Evolutionary conservation across 2,797 vertebrate genomes (phyloP), one percentile per base, ranked within the genome.

Genomic region (Sylvilagus floridanus): DNA sequence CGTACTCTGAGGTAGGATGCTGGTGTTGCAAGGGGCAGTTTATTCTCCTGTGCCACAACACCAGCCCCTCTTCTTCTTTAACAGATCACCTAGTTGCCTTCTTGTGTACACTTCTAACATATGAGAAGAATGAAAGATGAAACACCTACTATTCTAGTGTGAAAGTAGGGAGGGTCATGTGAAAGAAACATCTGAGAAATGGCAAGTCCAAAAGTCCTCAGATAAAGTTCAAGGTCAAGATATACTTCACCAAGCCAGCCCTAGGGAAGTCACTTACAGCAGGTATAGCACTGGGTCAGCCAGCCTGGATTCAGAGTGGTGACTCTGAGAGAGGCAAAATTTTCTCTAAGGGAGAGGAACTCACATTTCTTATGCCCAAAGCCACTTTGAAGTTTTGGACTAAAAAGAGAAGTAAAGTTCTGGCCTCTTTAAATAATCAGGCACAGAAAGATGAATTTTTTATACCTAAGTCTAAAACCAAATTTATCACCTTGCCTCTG

Each of bases 311-410:
- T 95, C 77, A 54, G 42, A 72, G 72, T 87, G 17, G 0, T 65
- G 83, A 76, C 96, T 94, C 54, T 42, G 96, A 63, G 72, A 81
- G 30, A 35, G n/a, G 90, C 19, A 75, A 97, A 95, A 75, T 71
- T 5, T 79, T 28, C 95, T 97, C 42, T 86, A 37, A 95, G 96
- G 77, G 76, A 84, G 71, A 93, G 22, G 10, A 47, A 83, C 22
- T 92, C 35, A 8, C 90, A 91, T 86, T 95, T 62, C 89, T 87
- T 95, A 96, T 96, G 94, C 97, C 96, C 95, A 96, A 91, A 97
- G 95, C 90, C 14, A 17, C 92, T 97, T 96, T 97, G 94, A 98
- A 97, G 90, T 82, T 90, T 62, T n/a, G 26, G 69, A 92, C 93
- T 96, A 97, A 95, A 98, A 97, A 37, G 92, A 95, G 72, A 65